phyloP scores from a whole-genome alignment of 1,140 invertebrate genomes.

The Hycleus phaleratus region DNA sequence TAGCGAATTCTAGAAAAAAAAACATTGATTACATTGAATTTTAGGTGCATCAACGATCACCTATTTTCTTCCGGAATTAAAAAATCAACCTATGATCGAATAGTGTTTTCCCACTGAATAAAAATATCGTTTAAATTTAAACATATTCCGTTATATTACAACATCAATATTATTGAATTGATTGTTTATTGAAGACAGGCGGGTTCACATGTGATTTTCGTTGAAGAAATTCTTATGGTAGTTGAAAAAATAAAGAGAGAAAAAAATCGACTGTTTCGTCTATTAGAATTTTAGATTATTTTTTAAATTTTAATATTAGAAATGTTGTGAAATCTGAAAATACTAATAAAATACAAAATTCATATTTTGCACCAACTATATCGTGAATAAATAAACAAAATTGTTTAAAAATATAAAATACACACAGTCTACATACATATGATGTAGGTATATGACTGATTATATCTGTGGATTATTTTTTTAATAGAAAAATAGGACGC shows the following conservation, averaged over 20 bases:
- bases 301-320: constrained; percentile 3
- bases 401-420: too few species aligned
- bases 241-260: too few species aligned
- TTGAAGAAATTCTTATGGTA: too few species aligned
- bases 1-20: background rate
- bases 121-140: constrained; percentile 3
- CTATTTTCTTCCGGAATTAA: constrained; percentile 21
- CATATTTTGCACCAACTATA: too few species aligned
- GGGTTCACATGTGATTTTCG: too few species aligned
- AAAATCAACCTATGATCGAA: constrained; percentile 19
- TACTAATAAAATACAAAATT: background rate
- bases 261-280: background rate
- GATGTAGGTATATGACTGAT: too few species aligned
- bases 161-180: background rate
- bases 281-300: constrained; percentile 2
- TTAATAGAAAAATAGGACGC: too few species aligned
- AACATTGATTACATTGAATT: constrained; percentile 11
- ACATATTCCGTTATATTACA: background rate
- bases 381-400: too few species aligned
- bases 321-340: constrained; percentile 1
- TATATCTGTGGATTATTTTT: too few species aligned
- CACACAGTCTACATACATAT: too few species aligned
- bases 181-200: background rate
- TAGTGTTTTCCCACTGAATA: too few species aligned
- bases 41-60: constrained; percentile 20